These are phyloP conservation scores for Megaceryle alcyon DNA, from an alignment of 2,797 vertebrate genomes.

Conservation along the genomic window DNA sequence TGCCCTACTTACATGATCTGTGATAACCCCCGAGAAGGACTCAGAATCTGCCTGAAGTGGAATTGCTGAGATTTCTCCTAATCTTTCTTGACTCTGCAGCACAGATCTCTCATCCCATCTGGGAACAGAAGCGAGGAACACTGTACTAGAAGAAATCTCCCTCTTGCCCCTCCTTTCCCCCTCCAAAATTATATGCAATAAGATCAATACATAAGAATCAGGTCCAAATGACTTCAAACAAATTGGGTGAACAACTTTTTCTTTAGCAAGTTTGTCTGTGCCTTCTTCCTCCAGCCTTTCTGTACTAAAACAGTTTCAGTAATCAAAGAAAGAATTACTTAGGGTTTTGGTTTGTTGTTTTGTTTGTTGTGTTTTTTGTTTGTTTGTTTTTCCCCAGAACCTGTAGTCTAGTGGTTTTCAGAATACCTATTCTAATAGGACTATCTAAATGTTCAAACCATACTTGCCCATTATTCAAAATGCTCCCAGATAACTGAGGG, in stretches of 20 bases:
- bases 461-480: not conserved
- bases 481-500: not conserved
- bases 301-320: not conserved
- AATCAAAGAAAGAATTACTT: not conserved
- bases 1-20: not conserved
- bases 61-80: not conserved
- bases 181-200: not conserved
- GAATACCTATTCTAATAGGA: not conserved
- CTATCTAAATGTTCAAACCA: not conserved
- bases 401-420: not conserved
- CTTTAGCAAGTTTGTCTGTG: not conserved
- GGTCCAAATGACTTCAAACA: not conserved
- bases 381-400: not conserved
- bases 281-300: not conserved
- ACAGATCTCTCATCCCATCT: not conserved
- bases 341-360: not conserved
- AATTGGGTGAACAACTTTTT: not conserved
- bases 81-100: not conserved
- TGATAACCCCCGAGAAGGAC: not conserved
- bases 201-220: not conserved
- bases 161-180: not conserved
- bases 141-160: not conserved
- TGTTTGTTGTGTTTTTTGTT: not conserved
- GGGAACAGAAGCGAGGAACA: not conserved
- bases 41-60: not conserved